Evolutionary conservation across 2,797 vertebrate species (phyloP).

Genomic region (Thaleichthys pacificus): DNA sequence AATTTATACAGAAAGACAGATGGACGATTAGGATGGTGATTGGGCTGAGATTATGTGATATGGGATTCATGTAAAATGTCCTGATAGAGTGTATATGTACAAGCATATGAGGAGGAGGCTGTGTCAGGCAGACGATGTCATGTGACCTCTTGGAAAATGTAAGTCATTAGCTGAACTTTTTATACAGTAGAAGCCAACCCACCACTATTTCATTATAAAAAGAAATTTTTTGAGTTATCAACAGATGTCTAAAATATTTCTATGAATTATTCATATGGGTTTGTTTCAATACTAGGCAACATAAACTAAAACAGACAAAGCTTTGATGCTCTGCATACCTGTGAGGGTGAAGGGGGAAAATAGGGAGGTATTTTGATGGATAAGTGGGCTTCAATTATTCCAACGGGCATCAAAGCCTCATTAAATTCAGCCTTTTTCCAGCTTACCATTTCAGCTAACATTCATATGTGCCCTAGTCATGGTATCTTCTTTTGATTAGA

Average conservation of each 20-base stretch:
- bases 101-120: background rate
- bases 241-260: constrained; percentile 11
- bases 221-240: constrained; percentile 9
- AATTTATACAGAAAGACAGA: background rate
- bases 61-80: background rate
- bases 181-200: background rate
- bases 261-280: constrained; percentile 20
- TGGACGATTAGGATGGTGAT: too few relatives aligned
- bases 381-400: background rate
- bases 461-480: background rate
- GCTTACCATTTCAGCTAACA: constrained; percentile 3
- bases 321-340: background rate
- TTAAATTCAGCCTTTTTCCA: background rate
- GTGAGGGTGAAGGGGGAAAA: background rate
- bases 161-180: background rate
- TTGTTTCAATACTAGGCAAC: background rate
- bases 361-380: background rate
- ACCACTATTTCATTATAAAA: constrained; percentile 7
- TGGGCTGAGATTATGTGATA: too few relatives aligned
- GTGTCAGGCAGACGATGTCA: background rate
- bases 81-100: background rate
- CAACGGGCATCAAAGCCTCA: background rate
- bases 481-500: background rate
- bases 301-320: background rate
- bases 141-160: background rate